A percentile compares a stretch with the other conserved stretches of the same genome.
phyloP scores from a whole-genome alignment of 2,888 invertebrate species.

The Conops quadrifasciatus region DNA sequence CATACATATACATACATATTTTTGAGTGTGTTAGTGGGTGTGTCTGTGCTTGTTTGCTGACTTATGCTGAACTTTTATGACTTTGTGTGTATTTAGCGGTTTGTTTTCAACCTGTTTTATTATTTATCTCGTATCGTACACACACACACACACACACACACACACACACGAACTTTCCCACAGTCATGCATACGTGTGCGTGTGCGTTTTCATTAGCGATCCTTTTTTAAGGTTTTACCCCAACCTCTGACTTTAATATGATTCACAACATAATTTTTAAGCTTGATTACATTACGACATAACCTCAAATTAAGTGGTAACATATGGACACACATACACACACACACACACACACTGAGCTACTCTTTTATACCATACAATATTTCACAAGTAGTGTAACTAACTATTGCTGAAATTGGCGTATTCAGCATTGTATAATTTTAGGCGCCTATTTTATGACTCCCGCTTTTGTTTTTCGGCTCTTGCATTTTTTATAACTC shows the following conservation, averaged over 20 bases:
- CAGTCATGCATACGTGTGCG: too few species aligned
- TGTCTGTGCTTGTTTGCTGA: neutral
- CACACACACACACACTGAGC: slow-evolving; percentile 1
- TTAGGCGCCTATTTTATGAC: neutral
- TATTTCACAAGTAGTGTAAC: too few species aligned
- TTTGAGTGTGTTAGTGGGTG: neutral
- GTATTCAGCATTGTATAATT: neutral
- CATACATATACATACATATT: too few species aligned
- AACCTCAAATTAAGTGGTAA: neutral
- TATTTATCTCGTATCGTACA: neutral
- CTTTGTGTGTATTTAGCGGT: neutral
- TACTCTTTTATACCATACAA: neutral
- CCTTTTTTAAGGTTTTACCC: too few species aligned
- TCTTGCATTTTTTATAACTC: too few species aligned
- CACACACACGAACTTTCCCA: slow-evolving; percentile 1
- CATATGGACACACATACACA: slow-evolving; percentile 3
- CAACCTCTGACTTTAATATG: too few species aligned
- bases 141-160: neutral
- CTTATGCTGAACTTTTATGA: slow-evolving; percentile 5
- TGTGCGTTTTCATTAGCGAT: too few species aligned
- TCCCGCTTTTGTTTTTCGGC: neutral
- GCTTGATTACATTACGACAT: too few species aligned
- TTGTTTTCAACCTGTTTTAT: neutral
- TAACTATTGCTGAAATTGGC: too few species aligned
- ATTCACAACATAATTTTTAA: too few species aligned